Percentiles rank a stretch among this genome's conserved stretches.
Conservation (phyloP, 2,888 invertebrate genomes). For the Aspidapion aeneum region DNA sequence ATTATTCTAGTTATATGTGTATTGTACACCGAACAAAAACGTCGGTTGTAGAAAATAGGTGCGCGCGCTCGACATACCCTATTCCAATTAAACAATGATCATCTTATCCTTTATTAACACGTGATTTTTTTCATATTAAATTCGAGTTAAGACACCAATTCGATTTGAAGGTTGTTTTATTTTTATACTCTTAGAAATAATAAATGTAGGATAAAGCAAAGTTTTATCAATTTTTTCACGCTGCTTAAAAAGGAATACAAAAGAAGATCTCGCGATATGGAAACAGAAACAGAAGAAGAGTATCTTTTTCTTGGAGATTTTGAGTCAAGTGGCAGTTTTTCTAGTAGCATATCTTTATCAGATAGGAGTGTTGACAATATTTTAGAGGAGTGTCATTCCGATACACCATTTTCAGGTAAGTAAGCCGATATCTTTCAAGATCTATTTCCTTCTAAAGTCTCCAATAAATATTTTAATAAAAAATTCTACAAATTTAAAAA, state of each 20-base stretch:
- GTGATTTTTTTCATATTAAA: no score
- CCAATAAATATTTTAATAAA: not conserved
- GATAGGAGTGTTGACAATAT: slow-evolving; percentile 79
- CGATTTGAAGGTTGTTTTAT: no score
- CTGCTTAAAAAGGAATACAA: slow-evolving; percentile 88
- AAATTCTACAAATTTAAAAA: not conserved
- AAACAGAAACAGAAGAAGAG: slow-evolving; percentile 69
- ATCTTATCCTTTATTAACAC: no score
- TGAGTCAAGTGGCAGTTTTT: slow-evolving; percentile 70
- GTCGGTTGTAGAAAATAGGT: no score
- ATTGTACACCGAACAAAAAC: no score
- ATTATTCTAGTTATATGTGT: no score
- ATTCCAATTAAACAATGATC: no score
- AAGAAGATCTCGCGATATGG: slow-evolving; percentile 78
- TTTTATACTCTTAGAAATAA: no score
- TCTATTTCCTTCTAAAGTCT: not conserved
- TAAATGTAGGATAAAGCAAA: no score
- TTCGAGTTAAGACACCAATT: no score
- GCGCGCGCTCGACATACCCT: no score
- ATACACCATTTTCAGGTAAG: slow-evolving; percentile 84
- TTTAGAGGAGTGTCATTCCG: slow-evolving; percentile 81
- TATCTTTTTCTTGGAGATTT: slow-evolving; percentile 52
- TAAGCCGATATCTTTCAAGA: not conserved
- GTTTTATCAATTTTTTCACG: no score
- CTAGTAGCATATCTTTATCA: slow-evolving; percentile 65